A percentile compares a stretch with the other conserved stretches of the same genome.
These are phyloP conservation scores for Microcebus murinus DNA, from an alignment of 2,113 vertebrate genomes.

Conservation along the genomic window DNA sequence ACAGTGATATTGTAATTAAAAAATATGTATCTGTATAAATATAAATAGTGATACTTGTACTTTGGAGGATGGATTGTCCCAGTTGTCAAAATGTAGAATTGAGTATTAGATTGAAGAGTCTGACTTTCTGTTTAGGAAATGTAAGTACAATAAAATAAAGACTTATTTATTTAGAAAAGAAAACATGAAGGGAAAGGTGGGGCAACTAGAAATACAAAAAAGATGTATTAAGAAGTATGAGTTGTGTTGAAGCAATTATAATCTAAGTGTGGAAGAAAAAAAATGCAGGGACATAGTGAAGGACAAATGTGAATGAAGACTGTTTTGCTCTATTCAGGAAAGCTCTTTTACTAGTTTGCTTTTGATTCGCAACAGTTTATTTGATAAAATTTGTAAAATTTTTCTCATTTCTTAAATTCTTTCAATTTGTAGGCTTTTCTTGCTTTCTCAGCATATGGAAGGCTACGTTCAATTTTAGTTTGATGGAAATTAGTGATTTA, in stretches of 20 bases:
- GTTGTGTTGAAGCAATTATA: not conserved
- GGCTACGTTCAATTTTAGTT: not conserved
- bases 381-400: not conserved
- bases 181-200: slow-evolving; percentile 9
- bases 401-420: not conserved
- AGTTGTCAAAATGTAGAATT: slow-evolving; percentile 3
- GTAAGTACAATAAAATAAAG: slow-evolving; percentile 32
- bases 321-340: not conserved
- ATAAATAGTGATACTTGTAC: not conserved
- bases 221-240: not conserved
- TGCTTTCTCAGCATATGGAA: not conserved
- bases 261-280: not conserved
- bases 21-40: not conserved
- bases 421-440: slow-evolving; percentile 4
- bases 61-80: not conserved
- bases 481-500: slow-evolving; percentile 33
- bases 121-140: slow-evolving; percentile 17
- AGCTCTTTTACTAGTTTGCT: slow-evolving; percentile 14
- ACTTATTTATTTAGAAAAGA: slow-evolving; percentile 29
- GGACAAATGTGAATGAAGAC: not conserved
- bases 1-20: slow-evolving; percentile 14
- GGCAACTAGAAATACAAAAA: not conserved
- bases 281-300: not conserved
- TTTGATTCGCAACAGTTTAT: slow-evolving; percentile 36
- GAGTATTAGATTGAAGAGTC: not conserved